Percentiles rank a stretch among this genome's conserved stretches.
phyloP scores from a whole-genome alignment of 2,113 vertebrate species.

The Grammatotria lemairii region DNA sequence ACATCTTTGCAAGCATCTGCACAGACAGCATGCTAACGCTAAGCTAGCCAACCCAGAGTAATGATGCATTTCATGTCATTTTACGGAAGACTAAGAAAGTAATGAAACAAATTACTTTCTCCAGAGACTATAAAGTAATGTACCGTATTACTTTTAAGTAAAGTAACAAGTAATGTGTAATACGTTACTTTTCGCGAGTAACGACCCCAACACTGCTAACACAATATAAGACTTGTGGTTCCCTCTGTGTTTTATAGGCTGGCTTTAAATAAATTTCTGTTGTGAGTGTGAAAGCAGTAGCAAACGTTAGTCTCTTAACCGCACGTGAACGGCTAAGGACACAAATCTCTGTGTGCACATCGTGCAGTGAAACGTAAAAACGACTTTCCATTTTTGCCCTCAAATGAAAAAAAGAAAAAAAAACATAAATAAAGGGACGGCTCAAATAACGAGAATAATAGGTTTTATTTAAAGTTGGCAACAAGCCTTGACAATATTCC shows the following conservation, averaged over 20 bases:
- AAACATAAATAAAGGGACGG: neutral
- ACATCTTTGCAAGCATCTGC: neutral
- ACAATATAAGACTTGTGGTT: neutral
- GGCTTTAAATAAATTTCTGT: constrained; percentile 18
- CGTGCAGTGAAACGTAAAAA: neutral
- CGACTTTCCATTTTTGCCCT: neutral
- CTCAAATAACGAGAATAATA: neutral
- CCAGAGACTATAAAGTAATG: neutral
- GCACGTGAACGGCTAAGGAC: neutral
- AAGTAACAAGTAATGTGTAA: neutral
- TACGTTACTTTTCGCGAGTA: neutral
- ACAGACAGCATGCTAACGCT: neutral
- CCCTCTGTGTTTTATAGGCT: constrained; percentile 6
- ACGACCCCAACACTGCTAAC: neutral
- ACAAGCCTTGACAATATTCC: neutral
- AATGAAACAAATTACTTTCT: neutral
- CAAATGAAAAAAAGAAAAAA: neutral
- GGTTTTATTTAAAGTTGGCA: neutral
- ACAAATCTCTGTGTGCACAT: neutral
- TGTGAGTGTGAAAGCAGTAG: neutral
- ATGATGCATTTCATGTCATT: neutral
- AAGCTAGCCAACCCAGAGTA: neutral
- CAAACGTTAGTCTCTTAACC: neutral
- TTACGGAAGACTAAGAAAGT: neutral
- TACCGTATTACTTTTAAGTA: neutral